Conservation (phyloP, 2,797 vertebrate genomes). For the Eulemur coronatus region DNA sequence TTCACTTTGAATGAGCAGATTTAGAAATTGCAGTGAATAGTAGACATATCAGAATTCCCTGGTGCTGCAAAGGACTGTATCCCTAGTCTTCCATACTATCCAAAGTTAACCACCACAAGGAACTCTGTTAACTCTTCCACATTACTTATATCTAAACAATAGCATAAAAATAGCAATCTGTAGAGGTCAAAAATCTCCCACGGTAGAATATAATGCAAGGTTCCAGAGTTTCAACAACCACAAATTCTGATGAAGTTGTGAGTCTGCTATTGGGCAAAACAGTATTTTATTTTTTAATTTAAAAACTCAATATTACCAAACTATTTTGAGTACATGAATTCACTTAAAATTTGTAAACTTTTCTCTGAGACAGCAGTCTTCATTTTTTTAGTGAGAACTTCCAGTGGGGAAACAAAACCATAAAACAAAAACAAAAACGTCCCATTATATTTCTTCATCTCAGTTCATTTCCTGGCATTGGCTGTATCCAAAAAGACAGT, state of each 20-base stretch:
- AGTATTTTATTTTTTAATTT: conserved; percentile 10
- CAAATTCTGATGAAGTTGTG: background rate
- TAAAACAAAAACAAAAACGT: background rate
- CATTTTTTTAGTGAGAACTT: background rate
- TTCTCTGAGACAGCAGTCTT: background rate
- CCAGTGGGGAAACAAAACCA: conserved; percentile 36
- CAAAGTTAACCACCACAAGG: background rate
- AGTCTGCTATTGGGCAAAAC: background rate
- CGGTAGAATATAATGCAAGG: background rate
- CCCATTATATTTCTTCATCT: conserved; percentile 31
- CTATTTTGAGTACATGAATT: background rate
- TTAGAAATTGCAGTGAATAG: background rate
- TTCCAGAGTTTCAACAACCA: background rate
- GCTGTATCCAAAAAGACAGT: conserved; percentile 29
- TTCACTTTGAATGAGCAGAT: background rate
- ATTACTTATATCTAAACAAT: background rate
- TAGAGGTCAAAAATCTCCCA: background rate
- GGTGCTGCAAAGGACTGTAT: background rate
- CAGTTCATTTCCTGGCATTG: conserved; percentile 56
- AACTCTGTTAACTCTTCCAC: background rate
- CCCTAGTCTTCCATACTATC: background rate
- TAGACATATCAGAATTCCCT: background rate
- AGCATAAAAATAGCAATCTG: background rate
- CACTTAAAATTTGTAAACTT: background rate
- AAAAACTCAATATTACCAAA: background rate